A percentile compares a stretch with the other conserved stretches of the same genome.
phyloP scores from a whole-genome alignment of 2,888 invertebrate genomes.

The Philaethria dido region DNA sequence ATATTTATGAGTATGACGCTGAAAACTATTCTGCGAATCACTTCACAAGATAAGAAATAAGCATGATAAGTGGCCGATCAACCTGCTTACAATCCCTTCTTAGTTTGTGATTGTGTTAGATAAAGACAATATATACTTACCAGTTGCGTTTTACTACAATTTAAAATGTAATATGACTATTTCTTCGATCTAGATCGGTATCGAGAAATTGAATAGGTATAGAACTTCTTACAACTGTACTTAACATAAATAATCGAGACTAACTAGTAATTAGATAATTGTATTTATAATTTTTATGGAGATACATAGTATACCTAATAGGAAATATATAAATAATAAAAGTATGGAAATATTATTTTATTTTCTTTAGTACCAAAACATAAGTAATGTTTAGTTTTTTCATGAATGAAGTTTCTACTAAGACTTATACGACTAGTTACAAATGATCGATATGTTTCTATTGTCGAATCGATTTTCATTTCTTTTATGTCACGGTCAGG shows the following conservation, averaged over 20 bases:
- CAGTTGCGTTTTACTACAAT: slow-evolving; percentile 1
- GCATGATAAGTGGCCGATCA: slow-evolving; percentile 45
- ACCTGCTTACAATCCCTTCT: slow-evolving; percentile 35
- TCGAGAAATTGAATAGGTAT: not conserved
- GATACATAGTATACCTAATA: not conserved
- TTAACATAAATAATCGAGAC: not conserved
- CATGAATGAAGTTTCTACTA: slow-evolving; percentile 4
- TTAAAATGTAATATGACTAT: not conserved
- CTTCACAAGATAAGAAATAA: slow-evolving; percentile 41
- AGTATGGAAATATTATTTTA: too few species aligned
- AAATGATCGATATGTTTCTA: too few species aligned
- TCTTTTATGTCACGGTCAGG: slow-evolving; percentile 37
- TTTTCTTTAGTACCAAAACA: too few species aligned
- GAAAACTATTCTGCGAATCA: slow-evolving; percentile 42
- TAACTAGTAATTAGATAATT: not conserved
- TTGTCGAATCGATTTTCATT: not conserved
- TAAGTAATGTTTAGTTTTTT: slow-evolving; percentile 8
- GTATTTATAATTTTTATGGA: not conserved
- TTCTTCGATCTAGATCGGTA: not conserved
- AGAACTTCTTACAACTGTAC: not conserved
- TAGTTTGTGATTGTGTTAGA: slow-evolving; percentile 30
- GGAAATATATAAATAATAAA: too few species aligned
- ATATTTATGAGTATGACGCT: not conserved
- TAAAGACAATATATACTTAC: slow-evolving; percentile 25
- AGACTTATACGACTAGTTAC: too few species aligned